A percentile compares a stretch with the other conserved stretches of the same genome.
Conservation (phyloP, 2,113 vertebrate species). For the Lynx canadensis region DNA sequence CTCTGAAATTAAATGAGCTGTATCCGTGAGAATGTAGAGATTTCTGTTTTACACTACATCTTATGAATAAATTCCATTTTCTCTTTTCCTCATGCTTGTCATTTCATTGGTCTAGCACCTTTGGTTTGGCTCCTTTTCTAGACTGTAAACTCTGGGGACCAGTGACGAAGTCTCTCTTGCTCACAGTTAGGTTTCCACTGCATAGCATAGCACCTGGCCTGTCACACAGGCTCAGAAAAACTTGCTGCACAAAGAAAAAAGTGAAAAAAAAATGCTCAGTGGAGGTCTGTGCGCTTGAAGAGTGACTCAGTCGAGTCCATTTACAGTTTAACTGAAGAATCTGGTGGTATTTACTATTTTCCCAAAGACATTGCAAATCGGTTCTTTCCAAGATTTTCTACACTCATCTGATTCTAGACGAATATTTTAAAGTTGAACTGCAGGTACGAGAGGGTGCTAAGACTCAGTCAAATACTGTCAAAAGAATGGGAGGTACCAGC, state of each 20-base stretch:
- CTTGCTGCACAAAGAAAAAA: neutral
- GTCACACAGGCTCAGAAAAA: neutral
- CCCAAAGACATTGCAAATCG: neutral
- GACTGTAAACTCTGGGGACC: neutral
- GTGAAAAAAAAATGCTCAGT: neutral
- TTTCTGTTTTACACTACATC: neutral
- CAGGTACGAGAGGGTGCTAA: neutral
- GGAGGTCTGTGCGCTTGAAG: neutral
- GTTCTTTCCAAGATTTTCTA: neutral
- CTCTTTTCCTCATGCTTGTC: neutral
- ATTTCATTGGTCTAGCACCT: neutral
- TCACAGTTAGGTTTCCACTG: neutral
- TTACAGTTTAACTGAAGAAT: neutral
- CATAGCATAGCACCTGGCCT: neutral
- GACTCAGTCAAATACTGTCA: neutral
- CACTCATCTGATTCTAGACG: neutral
- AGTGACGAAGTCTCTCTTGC: neutral
- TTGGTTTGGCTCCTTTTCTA: neutral
- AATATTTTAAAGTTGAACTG: neutral
- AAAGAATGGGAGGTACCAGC: neutral
- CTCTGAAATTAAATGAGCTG: neutral
- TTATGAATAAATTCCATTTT: neutral
- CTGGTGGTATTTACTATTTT: neutral
- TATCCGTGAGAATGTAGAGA: neutral
- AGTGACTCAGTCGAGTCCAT: neutral